Evolutionary conservation across 2,797 vertebrate species (phyloP), one percentile per base, ranked within the genome.

Genomic region (Ambastaia sidthimunki): DNA sequence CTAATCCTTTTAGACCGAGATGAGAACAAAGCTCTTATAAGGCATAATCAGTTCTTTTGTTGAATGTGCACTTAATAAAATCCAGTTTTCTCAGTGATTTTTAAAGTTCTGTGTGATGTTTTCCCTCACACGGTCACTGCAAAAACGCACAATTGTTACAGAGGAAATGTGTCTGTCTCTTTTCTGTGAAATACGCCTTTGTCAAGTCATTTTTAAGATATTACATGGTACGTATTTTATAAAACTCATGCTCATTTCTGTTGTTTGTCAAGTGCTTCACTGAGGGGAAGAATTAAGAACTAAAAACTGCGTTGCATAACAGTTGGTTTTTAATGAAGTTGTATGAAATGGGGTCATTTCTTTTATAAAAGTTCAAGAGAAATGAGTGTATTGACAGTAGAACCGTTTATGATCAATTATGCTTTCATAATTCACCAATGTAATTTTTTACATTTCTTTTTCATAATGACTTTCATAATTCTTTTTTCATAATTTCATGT

Each of bases 211-310:
- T 67, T 55, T 68, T 44, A 55, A 66, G 1, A 41, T 41, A 57
- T 67, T 67, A 28, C 63, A 76, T 18, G 1, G 63, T 55, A 52
- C 34, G 11, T 34, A 13, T 76, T 76, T 68, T 3, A 44, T 25
- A 28, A 16, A 55, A 41, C 21, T 41, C 3, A 41, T 66, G 23
- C 41, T 67, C 10, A 66, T 37, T 76, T 54, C 16, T 72, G 54
- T 65, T 79, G 47, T 80, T 67, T 80, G 21, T 55, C 59, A 44
- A 73, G 48, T 31, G 18, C 34, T 54, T 37, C 11, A 44, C 63
- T 68, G 19, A n/a, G 11, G 9, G 50, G 62, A 23, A 50, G 47
- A 55, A 67, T 67, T 44, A 67, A n/a, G 21, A 28, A 66, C 19
- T 31, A 11, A 63, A 63, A 9, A 72, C 52, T 37, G 9, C 12